A percentile compares a stretch with the other conserved stretches of the same genome.
phyloP scores from a whole-genome alignment of 1,140 invertebrate genomes.

The Tribolium castaneum region DNA sequence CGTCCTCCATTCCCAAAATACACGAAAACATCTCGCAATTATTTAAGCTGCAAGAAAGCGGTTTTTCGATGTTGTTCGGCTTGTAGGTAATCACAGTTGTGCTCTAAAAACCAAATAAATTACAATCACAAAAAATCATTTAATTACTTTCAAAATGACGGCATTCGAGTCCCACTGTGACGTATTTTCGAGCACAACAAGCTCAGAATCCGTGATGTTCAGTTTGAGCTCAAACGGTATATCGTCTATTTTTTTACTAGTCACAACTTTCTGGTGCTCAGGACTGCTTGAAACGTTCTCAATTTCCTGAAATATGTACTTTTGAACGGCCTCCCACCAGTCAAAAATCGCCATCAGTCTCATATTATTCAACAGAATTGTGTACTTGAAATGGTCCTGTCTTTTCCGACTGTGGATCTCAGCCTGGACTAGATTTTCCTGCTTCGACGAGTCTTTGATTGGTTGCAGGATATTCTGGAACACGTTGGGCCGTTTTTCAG shows the following conservation, averaged over 20 bases:
- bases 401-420: constrained; percentile 85
- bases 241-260: constrained; percentile 47
- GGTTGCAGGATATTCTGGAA: constrained; percentile 92
- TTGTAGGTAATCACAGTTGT: constrained; percentile 88
- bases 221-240: constrained; percentile 87
- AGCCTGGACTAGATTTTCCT: constrained; percentile 78
- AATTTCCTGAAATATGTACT: constrained; percentile 77
- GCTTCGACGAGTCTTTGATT: constrained; percentile 64
- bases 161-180: constrained; percentile 90
- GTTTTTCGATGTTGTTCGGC: constrained; percentile 77
- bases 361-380: constrained; percentile 95
- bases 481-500: constrained; percentile 82
- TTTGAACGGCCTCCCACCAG: constrained; percentile 88
- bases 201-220: constrained; percentile 95
- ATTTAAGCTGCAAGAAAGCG: constrained; percentile 87
- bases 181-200: constrained; percentile 93
- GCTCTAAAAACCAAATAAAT: constrained; percentile 68
- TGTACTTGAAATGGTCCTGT: constrained; percentile 81
- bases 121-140: background rate
- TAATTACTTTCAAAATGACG: constrained; percentile 86
- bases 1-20: constrained; percentile 90
- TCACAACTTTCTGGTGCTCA: constrained; percentile 44
- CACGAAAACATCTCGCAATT: constrained; percentile 95
- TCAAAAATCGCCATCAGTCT: constrained; percentile 92
- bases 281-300: constrained; percentile 54